Percentiles rank a stretch among this genome's conserved stretches.
phyloP scores from a whole-genome alignment of 1,140 invertebrate genomes.

The Hyles vespertilio region DNA sequence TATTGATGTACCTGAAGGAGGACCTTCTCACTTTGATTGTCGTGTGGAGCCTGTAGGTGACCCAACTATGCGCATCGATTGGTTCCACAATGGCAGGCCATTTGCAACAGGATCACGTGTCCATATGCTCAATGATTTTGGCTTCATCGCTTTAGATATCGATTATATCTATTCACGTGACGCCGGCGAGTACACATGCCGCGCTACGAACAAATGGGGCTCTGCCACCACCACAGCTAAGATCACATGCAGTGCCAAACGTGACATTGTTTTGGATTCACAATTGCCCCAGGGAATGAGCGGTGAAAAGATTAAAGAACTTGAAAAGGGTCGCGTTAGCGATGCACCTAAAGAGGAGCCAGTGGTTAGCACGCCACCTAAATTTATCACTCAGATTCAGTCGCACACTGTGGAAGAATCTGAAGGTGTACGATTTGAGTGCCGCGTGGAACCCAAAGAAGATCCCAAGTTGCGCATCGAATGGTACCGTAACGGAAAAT shows the following conservation, averaged over 20 bases:
- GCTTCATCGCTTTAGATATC: constrained; percentile 94
- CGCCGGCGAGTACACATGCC: constrained; percentile 90
- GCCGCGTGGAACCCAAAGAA: constrained; percentile 94
- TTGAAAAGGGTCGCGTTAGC: constrained; percentile 89
- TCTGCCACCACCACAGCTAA: constrained; percentile 89
- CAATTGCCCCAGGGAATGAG: constrained; percentile 95
- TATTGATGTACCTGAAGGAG: constrained; percentile 89
- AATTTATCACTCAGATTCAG: constrained; percentile 90
- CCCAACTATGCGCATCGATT: constrained; percentile 92
- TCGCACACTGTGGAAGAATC: constrained; percentile 90
- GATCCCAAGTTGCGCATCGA: constrained; percentile 94
- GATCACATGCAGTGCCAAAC: constrained; percentile 89
- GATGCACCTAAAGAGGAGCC: constrained; percentile 83
- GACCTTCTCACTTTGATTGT: constrained; percentile 93
- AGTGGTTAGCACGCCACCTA: constrained; percentile 80
- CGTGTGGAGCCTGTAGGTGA: constrained; percentile 92
- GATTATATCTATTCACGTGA: constrained; percentile 92
- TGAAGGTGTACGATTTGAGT: constrained; percentile 95
- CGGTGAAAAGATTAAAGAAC: constrained; percentile 92
- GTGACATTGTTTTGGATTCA: constrained; percentile 92
- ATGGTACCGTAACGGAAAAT: constrained; percentile 95
- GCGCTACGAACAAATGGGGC: constrained; percentile 92
- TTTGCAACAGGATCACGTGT: constrained; percentile 92
- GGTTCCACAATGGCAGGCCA: constrained; percentile 94
- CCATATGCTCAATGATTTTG: constrained; percentile 95